Percentiles rank a stretch among this genome's conserved stretches.
These are phyloP conservation scores for Dolichotis patagonum DNA, from an alignment of 2,113 vertebrate genomes.

Conservation along the genomic window DNA sequence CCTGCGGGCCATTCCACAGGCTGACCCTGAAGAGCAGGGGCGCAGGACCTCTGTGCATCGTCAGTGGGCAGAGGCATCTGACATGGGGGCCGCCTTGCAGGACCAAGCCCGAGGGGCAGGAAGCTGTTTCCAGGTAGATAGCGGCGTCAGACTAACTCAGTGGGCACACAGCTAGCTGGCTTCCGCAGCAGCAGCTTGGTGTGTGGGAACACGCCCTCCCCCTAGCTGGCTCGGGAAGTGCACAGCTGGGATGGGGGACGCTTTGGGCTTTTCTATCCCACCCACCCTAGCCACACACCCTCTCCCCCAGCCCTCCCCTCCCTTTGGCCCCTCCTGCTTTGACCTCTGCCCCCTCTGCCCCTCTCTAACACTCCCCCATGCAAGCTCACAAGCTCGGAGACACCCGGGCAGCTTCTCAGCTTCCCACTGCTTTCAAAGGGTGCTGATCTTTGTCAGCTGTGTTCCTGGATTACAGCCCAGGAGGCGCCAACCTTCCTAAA, in stretches of 20 bases:
- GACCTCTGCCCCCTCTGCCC: too few species aligned
- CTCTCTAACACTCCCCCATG: rapidly evolving
- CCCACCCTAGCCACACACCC: not conserved
- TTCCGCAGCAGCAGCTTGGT: not conserved
- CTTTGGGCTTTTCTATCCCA: not conserved
- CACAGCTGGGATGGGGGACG: not conserved
- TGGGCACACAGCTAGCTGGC: not conserved
- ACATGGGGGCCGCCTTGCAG: not conserved
- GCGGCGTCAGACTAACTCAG: not conserved
- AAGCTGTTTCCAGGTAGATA: not conserved
- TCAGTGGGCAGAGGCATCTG: too few species aligned
- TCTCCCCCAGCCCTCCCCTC: not conserved
- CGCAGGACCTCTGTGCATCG: not conserved
- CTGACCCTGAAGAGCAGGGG: not conserved
- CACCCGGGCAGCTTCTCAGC: not conserved
- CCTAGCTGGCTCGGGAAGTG: not conserved
- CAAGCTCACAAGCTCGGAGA: too few species aligned
- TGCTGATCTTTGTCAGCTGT: constrained; percentile 64
- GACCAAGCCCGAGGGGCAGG: not conserved
- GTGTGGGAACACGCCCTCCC: not conserved
- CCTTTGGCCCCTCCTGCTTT: rapidly evolving
- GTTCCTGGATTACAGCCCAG: constrained; percentile 54
- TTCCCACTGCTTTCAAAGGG: constrained; percentile 48
- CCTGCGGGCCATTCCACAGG: not conserved
- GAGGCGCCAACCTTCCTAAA: constrained; percentile 69